Conservation (phyloP, 2,888 invertebrate species). For the Mesorhabditis spiculigera region DNA sequence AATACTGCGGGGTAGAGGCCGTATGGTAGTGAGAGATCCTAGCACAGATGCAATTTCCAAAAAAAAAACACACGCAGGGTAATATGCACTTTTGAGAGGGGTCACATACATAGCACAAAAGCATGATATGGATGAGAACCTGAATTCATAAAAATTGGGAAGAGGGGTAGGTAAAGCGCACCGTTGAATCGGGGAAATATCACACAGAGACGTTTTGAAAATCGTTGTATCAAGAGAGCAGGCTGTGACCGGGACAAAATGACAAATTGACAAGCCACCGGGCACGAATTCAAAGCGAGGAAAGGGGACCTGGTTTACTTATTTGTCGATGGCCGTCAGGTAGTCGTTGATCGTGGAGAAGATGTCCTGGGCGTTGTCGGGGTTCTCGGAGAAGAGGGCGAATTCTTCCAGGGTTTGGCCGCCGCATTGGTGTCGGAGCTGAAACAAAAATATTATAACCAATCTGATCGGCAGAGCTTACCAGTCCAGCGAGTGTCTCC, state of each 20-base stretch:
- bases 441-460: neutral
- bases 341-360: neutral
- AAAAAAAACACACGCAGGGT: too few species aligned
- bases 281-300: slow-evolving; percentile 5
- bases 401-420: neutral
- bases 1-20: too few species aligned
- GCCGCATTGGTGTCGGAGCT: neutral
- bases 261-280: neutral
- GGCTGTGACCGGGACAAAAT: neutral
- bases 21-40: too few species aligned
- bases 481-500: neutral
- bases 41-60: too few species aligned
- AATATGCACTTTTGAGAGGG: too few species aligned
- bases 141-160: too few species aligned
- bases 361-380: neutral
- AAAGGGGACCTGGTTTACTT: neutral
- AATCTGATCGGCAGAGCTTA: neutral
- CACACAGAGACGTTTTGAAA: too few species aligned
- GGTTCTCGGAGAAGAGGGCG: neutral
- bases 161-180: too few species aligned
- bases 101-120: too few species aligned
- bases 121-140: too few species aligned
- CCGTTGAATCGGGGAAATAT: too few species aligned
- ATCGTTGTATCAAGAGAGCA: neutral
- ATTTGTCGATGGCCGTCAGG: neutral